Evolutionary conservation across 2,797 vertebrate genomes (phyloP).

Genomic region (Anguilla anguilla): DNA sequence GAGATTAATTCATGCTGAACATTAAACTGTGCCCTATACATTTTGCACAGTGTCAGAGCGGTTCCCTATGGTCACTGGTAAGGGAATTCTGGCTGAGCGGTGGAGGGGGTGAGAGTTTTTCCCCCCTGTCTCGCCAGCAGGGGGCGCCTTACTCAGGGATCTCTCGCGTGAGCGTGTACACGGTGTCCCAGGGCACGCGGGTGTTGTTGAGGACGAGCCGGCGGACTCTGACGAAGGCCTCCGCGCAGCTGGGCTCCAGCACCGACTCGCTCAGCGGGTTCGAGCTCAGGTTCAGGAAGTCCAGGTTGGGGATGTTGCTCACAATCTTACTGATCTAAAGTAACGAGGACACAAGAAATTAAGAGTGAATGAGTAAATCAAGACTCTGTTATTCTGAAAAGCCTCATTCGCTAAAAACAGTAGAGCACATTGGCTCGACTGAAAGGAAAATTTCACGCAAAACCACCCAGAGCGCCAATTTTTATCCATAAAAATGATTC

Average conservation of each 20-base stretch:
- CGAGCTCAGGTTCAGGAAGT: constrained; percentile 97
- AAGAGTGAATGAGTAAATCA: not conserved
- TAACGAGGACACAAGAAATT: constrained; percentile 30
- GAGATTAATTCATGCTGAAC: too few species aligned
- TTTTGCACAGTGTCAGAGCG: not conserved
- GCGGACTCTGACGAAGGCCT: constrained; percentile 84
- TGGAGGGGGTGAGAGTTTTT: too few species aligned
- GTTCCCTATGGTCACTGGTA: not conserved
- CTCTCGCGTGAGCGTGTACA: constrained; percentile 89
- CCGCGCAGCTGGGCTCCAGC: constrained; percentile 83
- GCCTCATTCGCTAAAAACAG: not conserved
- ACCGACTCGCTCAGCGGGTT: constrained; percentile 87
- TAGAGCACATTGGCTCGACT: not conserved
- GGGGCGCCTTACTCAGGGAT: constrained; percentile 83
- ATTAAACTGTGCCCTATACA: too few species aligned
- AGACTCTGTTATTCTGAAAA: not conserved
- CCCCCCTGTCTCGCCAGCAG: too few species aligned
- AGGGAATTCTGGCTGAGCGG: not conserved
- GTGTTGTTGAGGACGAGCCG: constrained; percentile 97
- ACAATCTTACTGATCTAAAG: constrained; percentile 93
- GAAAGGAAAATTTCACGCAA: not conserved
- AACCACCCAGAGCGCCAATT: not conserved
- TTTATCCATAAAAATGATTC: not conserved
- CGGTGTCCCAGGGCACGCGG: constrained; percentile 91
- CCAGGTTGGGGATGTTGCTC: constrained; percentile 90